Base-by-base conservation (phyloP, 2,113 vertebrate genomes). In the Spilogale gracilis region DNA sequence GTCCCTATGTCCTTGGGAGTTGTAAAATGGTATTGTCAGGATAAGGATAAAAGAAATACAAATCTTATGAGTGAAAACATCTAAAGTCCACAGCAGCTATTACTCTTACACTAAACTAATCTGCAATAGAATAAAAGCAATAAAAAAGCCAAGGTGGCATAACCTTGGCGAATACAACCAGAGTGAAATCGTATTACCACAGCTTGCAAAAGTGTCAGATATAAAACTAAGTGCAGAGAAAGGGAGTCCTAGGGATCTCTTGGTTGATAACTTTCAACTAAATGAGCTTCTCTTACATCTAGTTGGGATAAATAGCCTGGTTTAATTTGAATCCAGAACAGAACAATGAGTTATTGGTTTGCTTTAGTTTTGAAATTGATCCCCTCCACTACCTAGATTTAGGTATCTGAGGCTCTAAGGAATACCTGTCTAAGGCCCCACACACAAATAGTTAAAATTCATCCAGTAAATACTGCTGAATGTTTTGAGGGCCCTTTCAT, bases 81-180 rank as follows among this genome's bases (percentile, higher is more conserved):
- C 65, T 90, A 90, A 95, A 98, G 95, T 97, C 82, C 79, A 97
- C 71, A 95, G 27, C 89, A 97, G 93, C 86, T 45, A 30, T 98
- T 96, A 87, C 88, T 97, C 98, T 65, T 89, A 97, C 87, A 95
- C 80, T 95, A 92, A 97, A 92, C 91, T 98, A 96, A 96, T 98
- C 98, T 97, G 89, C 97, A 97, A 63, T 91, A 94, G 91, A 97
- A 89, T 88, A 96, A 61, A 97, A 97, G 60, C 56, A 95, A 88
- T 95, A 73, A 87, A 97, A 86, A 96, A 98, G 92, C 63, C 97
- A 95, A 91, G 43, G 23, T 71, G 85, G n/a, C 96, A 97, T 97
- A 97, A 98, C 81, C 82, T 97, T 95, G 9, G 67, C 94, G 88
- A 97, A 97, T 84, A 95, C 76, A 83, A 94, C 90, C 93, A 96